phyloP scores from a whole-genome alignment of 2,113 vertebrate species.

The Paratilapia polleni region DNA sequence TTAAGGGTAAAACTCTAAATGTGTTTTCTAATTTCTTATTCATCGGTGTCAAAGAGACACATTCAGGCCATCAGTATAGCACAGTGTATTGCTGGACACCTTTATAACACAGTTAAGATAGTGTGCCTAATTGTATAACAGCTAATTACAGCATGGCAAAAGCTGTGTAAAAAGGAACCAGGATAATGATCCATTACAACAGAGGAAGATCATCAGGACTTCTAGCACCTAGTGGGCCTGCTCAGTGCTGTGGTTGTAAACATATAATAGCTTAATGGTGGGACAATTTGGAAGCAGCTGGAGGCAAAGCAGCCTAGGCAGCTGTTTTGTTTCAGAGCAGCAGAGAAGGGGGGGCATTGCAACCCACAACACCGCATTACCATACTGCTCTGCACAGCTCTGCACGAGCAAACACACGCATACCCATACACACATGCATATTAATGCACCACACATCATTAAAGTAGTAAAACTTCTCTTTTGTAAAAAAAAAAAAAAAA shows the following conservation, averaged over 20 bases:
- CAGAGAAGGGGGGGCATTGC: not conserved
- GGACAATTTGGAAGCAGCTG: slow-evolving; percentile 82
- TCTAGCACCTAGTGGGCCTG: slow-evolving; percentile 65
- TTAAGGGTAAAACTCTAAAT: not conserved
- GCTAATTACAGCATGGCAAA: slow-evolving; percentile 44
- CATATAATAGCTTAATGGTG: slow-evolving; percentile 80
- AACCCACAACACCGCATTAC: slow-evolving; percentile 47
- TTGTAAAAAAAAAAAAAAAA: not conserved
- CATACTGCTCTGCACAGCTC: slow-evolving; percentile 13
- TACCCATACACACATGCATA: slow-evolving; percentile 5
- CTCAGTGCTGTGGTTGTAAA: slow-evolving; percentile 74
- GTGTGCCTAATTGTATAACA: slow-evolving; percentile 50
- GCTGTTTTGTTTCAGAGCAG: slow-evolving; percentile 75
- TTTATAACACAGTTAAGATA: slow-evolving; percentile 19
- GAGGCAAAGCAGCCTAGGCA: slow-evolving; percentile 75
- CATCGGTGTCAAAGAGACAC: slow-evolving; percentile 3
- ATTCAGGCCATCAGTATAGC: slow-evolving; percentile 12
- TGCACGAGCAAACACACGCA: slow-evolving; percentile 4
- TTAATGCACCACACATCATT: slow-evolving; percentile 8
- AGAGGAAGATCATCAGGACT: slow-evolving; percentile 54
- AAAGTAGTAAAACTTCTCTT: not conserved
- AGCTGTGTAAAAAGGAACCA: slow-evolving; percentile 44
- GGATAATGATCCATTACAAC: slow-evolving; percentile 62
- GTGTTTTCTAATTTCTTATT: not conserved
- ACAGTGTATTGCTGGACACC: not conserved